Evolutionary conservation across 2,113 vertebrate species (phyloP).

Genomic region (Chinchilla lanigera): DNA sequence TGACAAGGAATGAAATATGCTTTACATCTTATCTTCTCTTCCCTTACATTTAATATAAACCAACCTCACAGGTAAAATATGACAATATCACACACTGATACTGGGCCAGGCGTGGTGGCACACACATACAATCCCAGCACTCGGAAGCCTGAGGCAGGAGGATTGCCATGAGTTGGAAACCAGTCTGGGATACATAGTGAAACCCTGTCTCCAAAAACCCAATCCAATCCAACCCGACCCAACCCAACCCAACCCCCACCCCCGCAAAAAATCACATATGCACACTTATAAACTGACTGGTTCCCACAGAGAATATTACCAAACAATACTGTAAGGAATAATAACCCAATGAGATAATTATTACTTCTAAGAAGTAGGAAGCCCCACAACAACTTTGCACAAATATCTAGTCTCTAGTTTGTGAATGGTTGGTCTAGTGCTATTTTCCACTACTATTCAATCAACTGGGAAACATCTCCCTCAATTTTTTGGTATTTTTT

Average conservation of each 20-base stretch:
- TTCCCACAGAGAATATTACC: conserved; percentile 68
- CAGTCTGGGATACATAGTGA: no score
- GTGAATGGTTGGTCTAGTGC: background rate
- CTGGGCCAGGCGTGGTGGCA: background rate
- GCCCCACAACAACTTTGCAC: background rate
- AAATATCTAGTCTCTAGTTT: background rate
- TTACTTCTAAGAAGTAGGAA: conserved; percentile 67
- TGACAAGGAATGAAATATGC: background rate
- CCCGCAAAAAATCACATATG: background rate
- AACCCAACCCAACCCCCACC: no score
- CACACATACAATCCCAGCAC: background rate
- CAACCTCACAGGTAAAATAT: background rate
- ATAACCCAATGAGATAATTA: conserved; percentile 75
- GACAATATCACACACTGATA: conserved; percentile 24
- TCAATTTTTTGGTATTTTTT: background rate
- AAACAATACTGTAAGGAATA: conserved; percentile 69
- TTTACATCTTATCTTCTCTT: conserved; percentile 1
- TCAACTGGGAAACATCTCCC: background rate
- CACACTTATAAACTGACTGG: conserved; percentile 80
- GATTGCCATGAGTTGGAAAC: no score
- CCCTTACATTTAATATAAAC: conserved; percentile 48
- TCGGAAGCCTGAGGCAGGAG: no score
- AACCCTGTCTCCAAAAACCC: no score
- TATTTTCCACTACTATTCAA: conserved; percentile 16
- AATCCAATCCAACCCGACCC: no score